A percentile compares a stretch with the other conserved stretches of the same genome.
Conservation (phyloP, 1,140 invertebrate species). For the Penaeus japonicus region DNA sequence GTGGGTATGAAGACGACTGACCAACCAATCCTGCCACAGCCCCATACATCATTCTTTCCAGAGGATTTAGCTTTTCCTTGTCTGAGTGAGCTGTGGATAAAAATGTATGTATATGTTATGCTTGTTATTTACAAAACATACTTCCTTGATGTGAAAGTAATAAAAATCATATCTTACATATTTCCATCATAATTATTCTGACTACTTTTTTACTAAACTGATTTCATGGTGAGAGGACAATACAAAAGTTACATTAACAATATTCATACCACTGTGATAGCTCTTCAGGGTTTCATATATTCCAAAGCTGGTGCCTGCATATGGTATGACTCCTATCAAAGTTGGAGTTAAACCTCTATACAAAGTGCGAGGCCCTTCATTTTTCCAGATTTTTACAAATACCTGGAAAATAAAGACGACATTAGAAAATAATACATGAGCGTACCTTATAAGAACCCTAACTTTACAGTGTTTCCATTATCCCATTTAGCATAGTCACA, state of each 20-base stretch:
- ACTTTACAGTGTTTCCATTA: too few species aligned
- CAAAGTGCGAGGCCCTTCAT: conserved; percentile 81
- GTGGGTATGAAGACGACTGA: conserved; percentile 94
- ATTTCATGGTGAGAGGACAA: too few species aligned
- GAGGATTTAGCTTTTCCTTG: conserved; percentile 65
- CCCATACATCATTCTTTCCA: conserved; percentile 77
- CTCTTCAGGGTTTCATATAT: conserved; percentile 95
- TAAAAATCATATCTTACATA: background rate
- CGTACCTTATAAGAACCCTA: too few species aligned
- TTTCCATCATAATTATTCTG: too few species aligned
- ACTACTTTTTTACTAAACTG: too few species aligned
- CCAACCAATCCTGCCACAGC: conserved; percentile 91
- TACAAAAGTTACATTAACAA: too few species aligned
- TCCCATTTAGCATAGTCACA: background rate
- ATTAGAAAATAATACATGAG: background rate
- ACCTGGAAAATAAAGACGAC: conserved; percentile 69
- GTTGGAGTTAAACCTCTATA: conserved; percentile 92
- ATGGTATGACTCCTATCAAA: conserved; percentile 92
- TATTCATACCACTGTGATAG: conserved; percentile 74
- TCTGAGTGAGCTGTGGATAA: conserved; percentile 15
- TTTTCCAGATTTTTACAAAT: conserved; percentile 80
- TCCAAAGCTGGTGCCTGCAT: conserved; percentile 96
- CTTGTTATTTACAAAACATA: background rate
- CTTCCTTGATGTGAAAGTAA: background rate
- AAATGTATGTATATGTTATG: background rate